phyloP scores from a whole-genome alignment of 2,888 invertebrate genomes.

The Girardia tigrina region DNA sequence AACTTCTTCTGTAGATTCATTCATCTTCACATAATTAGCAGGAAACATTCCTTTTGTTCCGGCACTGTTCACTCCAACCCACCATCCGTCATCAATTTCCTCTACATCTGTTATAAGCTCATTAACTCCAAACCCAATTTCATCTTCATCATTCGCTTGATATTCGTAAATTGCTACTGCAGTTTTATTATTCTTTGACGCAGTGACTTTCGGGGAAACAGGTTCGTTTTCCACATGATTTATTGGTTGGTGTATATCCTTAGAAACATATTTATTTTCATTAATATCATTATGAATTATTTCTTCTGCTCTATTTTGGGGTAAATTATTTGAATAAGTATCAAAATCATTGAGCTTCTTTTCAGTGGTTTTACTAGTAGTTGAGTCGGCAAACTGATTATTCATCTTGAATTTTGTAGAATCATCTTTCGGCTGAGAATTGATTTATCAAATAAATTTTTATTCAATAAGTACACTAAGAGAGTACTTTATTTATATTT shows the following conservation, averaged over 20 bases:
- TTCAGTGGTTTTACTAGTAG: too few relatives aligned
- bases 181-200: background rate
- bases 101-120: background rate
- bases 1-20: background rate
- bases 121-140: background rate
- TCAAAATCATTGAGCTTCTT: too few relatives aligned
- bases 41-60: background rate
- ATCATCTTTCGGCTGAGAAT: too few relatives aligned
- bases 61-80: background rate
- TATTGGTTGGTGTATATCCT: too few relatives aligned
- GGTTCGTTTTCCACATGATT: background rate
- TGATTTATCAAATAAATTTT: too few relatives aligned
- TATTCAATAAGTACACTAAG: too few relatives aligned
- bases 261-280: too few relatives aligned
- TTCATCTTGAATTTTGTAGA: too few relatives aligned
- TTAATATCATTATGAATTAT: too few relatives aligned
- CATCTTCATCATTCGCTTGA: background rate
- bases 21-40: background rate
- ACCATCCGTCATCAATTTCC: background rate
- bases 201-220: background rate
- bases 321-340: too few relatives aligned
- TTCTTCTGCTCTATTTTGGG: too few relatives aligned
- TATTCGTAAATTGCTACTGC: background rate
- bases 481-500: slow-evolving; percentile 1
- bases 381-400: too few relatives aligned